Conservation (phyloP, 2,113 vertebrate species). For the Bambusicola thoracicus region DNA sequence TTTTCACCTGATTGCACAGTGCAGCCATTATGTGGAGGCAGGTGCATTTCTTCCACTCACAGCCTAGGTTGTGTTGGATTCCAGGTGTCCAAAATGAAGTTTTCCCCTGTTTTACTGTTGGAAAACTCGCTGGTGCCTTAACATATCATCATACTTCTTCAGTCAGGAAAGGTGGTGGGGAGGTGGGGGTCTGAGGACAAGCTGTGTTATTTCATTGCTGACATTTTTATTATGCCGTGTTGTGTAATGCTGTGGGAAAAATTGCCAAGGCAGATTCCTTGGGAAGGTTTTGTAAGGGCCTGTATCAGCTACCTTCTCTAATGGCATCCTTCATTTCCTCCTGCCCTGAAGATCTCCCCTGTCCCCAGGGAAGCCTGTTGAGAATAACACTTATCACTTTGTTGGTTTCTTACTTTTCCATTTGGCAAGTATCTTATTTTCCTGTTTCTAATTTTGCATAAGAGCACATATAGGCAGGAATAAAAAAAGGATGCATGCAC, state of each 20-base stretch:
- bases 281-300: neutral
- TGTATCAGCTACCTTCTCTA: neutral
- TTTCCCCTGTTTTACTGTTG: neutral
- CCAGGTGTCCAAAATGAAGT: neutral
- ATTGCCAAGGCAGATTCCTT: neutral
- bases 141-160: neutral
- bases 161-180: neutral
- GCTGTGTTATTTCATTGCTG: slow-evolving; percentile 32
- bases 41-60: neutral
- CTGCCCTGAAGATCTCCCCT: neutral
- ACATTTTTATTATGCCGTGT: slow-evolving; percentile 35
- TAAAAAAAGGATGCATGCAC: neutral
- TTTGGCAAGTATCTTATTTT: neutral
- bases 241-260: slow-evolving; percentile 40
- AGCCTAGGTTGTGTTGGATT: neutral
- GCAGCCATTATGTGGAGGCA: neutral
- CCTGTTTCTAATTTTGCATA: neutral
- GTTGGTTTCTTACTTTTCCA: neutral
- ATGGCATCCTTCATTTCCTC: neutral
- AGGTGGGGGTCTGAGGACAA: neutral
- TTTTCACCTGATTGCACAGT: neutral
- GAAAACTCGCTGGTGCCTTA: neutral
- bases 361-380: neutral
- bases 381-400: neutral
- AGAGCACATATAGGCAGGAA: neutral